phyloP scores from a whole-genome alignment of 2,797 vertebrate genomes.

The Buceros bicornis region DNA sequence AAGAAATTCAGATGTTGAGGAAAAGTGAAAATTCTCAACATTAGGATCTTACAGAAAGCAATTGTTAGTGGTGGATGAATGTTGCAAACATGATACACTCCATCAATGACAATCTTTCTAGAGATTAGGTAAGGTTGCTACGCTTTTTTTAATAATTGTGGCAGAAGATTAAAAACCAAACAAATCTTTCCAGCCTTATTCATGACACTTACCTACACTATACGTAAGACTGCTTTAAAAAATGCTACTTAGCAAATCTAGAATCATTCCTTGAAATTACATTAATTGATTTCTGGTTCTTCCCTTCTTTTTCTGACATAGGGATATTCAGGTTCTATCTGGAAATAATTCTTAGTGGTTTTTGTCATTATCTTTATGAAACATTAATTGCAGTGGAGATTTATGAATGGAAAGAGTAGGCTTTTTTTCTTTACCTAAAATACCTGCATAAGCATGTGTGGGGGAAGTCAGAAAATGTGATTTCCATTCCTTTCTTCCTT shows the following conservation, averaged over 20 bases:
- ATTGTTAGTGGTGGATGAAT: not conserved
- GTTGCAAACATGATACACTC: not conserved
- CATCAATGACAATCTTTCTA: not conserved
- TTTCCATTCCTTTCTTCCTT: not conserved
- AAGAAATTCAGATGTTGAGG: not conserved
- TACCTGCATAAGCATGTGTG: not conserved
- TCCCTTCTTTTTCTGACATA: not conserved
- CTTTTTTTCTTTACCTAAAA: not conserved
- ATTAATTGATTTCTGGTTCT: not conserved
- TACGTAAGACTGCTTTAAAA: not conserved
- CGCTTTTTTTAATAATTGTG: not conserved
- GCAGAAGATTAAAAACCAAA: not conserved
- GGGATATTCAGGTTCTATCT: not conserved
- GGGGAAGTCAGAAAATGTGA: not conserved
- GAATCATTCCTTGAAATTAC: not conserved
- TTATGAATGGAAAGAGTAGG: not conserved
- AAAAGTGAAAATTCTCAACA: not conserved
- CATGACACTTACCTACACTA: not conserved
- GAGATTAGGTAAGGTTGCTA: not conserved
- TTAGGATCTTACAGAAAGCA: not conserved
- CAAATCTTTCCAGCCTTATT: not conserved
- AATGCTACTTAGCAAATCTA: not conserved
- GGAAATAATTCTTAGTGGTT: not conserved
- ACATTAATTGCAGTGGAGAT: not conserved
- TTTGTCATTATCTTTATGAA: not conserved